A percentile compares a stretch with the other conserved stretches of the same genome.
phyloP scores from a whole-genome alignment of 2,888 invertebrate species.

The Dolomedes plantarius region DNA sequence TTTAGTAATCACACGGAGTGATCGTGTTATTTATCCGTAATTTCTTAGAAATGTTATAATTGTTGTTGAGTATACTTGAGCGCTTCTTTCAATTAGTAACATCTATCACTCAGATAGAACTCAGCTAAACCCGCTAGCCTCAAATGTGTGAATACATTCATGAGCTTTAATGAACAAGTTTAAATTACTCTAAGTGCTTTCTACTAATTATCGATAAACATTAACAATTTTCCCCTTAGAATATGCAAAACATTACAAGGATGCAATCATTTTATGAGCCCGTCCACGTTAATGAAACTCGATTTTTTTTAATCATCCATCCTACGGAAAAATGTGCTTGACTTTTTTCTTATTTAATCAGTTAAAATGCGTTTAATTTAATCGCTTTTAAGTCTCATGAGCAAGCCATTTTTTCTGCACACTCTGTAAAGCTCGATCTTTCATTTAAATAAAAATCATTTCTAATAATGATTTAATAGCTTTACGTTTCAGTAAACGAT shows the following conservation, averaged over 20 bases:
- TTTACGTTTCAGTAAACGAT: too few relatives aligned
- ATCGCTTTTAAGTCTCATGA: too few relatives aligned
- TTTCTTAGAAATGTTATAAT: conserved; percentile 23
- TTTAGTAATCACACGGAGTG: conserved; percentile 33
- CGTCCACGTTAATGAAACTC: too few relatives aligned
- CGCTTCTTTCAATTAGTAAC: conserved; percentile 40
- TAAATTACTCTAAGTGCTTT: neutral
- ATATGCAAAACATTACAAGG: neutral
- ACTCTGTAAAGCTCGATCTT: too few relatives aligned
- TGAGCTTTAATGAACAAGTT: neutral
- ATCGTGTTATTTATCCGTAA: conserved; percentile 28
- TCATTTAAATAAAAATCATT: too few relatives aligned
- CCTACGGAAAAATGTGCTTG: too few relatives aligned
- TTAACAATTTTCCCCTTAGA: neutral
- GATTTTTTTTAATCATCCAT: too few relatives aligned
- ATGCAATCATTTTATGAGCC: neutral
- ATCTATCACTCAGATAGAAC: neutral
- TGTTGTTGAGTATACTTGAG: conserved; percentile 24
- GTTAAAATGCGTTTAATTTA: too few relatives aligned
- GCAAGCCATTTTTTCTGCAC: too few relatives aligned
- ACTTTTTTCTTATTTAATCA: too few relatives aligned
- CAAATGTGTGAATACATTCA: neutral
- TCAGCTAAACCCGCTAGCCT: neutral
- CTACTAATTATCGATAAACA: neutral
- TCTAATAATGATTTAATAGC: too few relatives aligned